A percentile compares a stretch with the other conserved stretches of the same genome.
These are phyloP conservation scores for Minunthozetes semirufus DNA, from an alignment of 2,888 invertebrate genomes.

Conservation along the genomic window DNA sequence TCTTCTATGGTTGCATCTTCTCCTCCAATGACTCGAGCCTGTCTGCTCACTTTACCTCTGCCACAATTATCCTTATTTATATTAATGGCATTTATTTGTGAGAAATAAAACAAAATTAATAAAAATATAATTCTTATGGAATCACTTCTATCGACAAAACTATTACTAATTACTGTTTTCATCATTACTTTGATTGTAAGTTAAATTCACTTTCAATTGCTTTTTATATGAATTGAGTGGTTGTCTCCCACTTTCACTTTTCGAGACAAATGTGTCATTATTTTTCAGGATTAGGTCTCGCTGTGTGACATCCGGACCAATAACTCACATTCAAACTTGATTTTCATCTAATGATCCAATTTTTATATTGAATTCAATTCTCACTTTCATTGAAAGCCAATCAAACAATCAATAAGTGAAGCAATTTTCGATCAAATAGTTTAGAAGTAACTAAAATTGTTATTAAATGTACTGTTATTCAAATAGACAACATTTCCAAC, in stretches of 20 bases:
- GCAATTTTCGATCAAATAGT: no score
- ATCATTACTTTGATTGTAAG: neutral
- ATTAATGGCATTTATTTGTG: neutral
- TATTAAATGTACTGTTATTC: no score
- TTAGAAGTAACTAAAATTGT: no score
- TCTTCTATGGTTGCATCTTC: conserved; percentile 32
- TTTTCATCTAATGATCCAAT: conserved; percentile 15
- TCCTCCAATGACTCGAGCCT: conserved; percentile 29
- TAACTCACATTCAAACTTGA: conserved; percentile 23
- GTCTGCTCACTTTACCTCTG: neutral
- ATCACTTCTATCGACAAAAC: no score
- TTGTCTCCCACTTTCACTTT: neutral
- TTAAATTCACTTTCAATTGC: neutral
- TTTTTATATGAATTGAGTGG: neutral
- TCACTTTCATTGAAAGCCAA: neutral
- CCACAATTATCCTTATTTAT: conserved; percentile 5
- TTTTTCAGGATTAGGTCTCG: conserved; percentile 3
- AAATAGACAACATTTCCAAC: no score
- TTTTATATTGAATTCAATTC: neutral
- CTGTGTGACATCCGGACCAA: conserved; percentile 7
- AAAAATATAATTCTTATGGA: no score
- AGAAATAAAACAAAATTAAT: neutral
- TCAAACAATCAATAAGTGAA: neutral
- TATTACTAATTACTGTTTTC: neutral
- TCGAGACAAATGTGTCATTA: neutral